Percentiles rank a stretch among this genome's conserved stretches.
Evolutionary conservation across 2,888 invertebrate genomes (phyloP).

Genomic region (Nebria brevicollis): DNA sequence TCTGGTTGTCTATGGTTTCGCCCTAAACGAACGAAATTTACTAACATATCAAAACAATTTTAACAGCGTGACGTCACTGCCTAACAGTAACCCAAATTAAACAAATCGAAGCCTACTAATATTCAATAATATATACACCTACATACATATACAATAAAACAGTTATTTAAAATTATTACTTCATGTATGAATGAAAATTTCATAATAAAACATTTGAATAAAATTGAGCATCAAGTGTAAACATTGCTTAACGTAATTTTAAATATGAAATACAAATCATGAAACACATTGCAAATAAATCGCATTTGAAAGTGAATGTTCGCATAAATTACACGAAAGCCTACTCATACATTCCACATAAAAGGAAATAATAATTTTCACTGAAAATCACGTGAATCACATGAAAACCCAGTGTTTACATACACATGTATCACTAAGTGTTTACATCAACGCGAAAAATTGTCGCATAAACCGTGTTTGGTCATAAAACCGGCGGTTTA

Average conservation of each 20-base stretch:
- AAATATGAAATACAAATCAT: not conserved
- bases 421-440: not conserved
- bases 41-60: too few relatives aligned
- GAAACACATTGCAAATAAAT: not conserved
- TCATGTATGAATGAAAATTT: not conserved
- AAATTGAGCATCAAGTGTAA: not conserved
- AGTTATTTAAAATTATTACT: too few relatives aligned
- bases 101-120: not conserved
- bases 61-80: too few relatives aligned
- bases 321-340: not conserved
- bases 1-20: slow-evolving; percentile 3
- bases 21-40: slow-evolving; percentile 3
- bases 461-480: not conserved
- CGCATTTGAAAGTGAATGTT: not conserved
- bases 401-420: not conserved
- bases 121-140: too few relatives aligned
- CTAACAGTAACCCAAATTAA: not conserved
- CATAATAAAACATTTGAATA: not conserved
- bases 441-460: not conserved
- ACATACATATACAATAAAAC: too few relatives aligned
- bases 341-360: not conserved
- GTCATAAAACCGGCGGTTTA: not conserved
- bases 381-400: not conserved
- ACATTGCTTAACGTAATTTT: not conserved
- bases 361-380: not conserved